Base-by-base conservation (phyloP, 2,888 invertebrate species). In the Mesochorus sp. region DNA sequence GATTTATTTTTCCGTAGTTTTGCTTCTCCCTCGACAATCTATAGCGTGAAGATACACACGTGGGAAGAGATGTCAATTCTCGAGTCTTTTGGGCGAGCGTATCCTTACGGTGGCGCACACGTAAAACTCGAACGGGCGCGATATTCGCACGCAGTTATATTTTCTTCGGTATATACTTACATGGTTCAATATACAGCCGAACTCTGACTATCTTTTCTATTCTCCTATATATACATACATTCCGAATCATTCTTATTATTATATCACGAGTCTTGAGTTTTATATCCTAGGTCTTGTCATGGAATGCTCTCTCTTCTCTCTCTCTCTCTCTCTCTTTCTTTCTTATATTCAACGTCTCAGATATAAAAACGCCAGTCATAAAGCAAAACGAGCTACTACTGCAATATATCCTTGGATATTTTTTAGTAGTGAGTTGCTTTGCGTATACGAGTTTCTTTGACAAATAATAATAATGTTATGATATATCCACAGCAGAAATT, bases 1-100 rank as follows among this genome's bases (percentile, higher is more conserved):
- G 87, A 88, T 89, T 89, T 89, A 88, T 88, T 87, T 87, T 88
- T 85, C 79, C 61, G 34, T 28, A 24, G 61, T 39, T 28, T 55
- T 5, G 24, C 8, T 37, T 10, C 26, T 34, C 19, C 14, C 8
- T 21, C 19, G 47, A 47, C 19, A 31, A 47, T 12, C 47, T 21
- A 19, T 21, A 24, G 28, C n/a, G 31, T 14, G 5, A n/a, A 53
- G 42, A 21, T 62, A 62, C 17, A 28, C 44, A 5, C 19, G 53
- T 34, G 66, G 10, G 53, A 42, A 37, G n/a, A 42, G 28, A 49
- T 42, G 70, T 24, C 19, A 57, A 17, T 42, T 42, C 47, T 28
- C 19, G 34, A 61, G n/a, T n/a, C n/a, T 12, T 28, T 42, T 14
- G 17, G 42, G 42, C 12, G 26, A 51, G 62, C 61, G 34, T 57